Conservation (phyloP, 1,140 invertebrate species). For the Tetranychus cinnabarinus region DNA sequence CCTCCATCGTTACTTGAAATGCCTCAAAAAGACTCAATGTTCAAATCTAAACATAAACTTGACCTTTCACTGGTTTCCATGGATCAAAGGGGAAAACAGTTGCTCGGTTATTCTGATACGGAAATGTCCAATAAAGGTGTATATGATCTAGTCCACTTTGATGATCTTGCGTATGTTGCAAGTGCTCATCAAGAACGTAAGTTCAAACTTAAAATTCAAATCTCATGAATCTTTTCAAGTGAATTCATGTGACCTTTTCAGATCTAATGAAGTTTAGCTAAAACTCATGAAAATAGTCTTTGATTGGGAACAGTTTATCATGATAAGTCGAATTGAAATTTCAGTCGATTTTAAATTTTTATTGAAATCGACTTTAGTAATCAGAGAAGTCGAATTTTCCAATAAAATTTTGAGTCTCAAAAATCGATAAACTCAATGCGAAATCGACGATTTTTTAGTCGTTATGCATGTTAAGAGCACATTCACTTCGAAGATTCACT, state of each 20-base stretch:
- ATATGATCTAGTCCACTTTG: slow-evolving; percentile 90
- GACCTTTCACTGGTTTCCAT: slow-evolving; percentile 85
- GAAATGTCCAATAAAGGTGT: slow-evolving; percentile 76
- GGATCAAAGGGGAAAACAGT: slow-evolving; percentile 85
- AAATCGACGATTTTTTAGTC: no score
- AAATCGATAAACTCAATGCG: no score
- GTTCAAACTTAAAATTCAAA: slow-evolving; percentile 20
- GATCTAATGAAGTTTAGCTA: no score
- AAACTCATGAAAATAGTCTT: no score
- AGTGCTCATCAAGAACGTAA: slow-evolving; percentile 96
- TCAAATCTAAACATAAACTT: slow-evolving; percentile 96
- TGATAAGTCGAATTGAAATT: no score
- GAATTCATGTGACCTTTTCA: not conserved
- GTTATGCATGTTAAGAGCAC: no score
- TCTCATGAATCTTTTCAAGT: not conserved
- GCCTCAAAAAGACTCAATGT: slow-evolving; percentile 52
- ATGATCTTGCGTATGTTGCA: slow-evolving; percentile 88
- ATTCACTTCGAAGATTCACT: no score
- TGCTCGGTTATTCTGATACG: slow-evolving; percentile 73
- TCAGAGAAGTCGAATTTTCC: no score
- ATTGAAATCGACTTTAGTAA: no score
- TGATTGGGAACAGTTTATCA: no score
- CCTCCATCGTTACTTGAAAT: slow-evolving; percentile 34
- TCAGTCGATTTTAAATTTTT: no score
- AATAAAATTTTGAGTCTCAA: no score